Percentiles rank a stretch among this genome's conserved stretches.
Conservation (phyloP, 1,140 invertebrate genomes). For the Oncopodura yosiiana region DNA sequence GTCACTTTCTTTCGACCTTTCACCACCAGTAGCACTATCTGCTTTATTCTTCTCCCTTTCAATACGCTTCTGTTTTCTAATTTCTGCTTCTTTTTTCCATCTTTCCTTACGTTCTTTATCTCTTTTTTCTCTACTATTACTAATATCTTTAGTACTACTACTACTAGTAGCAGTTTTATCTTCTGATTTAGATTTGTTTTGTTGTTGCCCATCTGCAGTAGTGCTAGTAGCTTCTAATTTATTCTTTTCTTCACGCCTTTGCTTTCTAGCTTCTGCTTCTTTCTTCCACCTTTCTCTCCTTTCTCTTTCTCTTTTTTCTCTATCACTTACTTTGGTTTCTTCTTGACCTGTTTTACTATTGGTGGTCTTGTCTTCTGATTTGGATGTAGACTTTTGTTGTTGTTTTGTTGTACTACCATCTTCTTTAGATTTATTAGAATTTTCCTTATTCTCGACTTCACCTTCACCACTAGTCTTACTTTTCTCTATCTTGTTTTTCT, state of each 20-base stretch:
- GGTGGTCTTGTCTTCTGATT: no score
- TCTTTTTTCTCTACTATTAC: constrained; percentile 10
- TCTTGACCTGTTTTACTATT: no score
- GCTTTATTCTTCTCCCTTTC: constrained; percentile 38
- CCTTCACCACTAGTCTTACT: constrained; percentile 34
- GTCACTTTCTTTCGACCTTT: no score
- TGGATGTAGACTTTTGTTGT: no score
- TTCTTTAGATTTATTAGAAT: constrained; percentile 34
- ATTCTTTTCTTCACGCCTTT: constrained; percentile 40
- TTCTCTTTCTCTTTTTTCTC: constrained; percentile 11
- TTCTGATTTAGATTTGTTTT: no score
- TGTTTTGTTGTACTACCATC: no score
- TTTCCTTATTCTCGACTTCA: constrained; percentile 37
- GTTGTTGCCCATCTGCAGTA: no score
- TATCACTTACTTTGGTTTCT: no score
- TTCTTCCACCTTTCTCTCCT: constrained; percentile 19
- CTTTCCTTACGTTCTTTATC: constrained; percentile 5
- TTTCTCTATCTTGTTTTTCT: constrained; percentile 36
- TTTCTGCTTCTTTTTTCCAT: constrained; percentile 34
- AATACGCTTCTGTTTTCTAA: constrained; percentile 40
- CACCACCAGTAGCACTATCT: constrained; percentile 31
- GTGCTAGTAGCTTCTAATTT: no score
- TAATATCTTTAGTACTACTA: no score
- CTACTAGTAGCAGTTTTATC: no score
- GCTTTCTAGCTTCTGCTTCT: constrained; percentile 35